Conservation (phyloP, 2,797 vertebrate genomes). For the Ispidina lecontei region DNA sequence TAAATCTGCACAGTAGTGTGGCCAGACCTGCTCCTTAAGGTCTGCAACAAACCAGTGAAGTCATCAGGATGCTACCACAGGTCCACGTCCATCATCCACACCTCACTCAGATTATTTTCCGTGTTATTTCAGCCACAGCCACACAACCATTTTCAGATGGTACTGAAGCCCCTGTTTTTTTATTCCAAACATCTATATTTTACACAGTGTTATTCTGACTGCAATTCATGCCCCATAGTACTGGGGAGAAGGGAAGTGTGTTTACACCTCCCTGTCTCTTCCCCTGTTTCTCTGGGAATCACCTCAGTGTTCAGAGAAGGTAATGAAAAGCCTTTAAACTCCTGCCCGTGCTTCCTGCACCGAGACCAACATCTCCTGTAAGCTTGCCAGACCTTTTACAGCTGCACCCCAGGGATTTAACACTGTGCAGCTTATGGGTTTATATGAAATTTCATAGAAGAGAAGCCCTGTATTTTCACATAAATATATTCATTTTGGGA, state of each 20-base stretch:
- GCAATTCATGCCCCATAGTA: fast-evolving
- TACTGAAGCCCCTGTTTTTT: neutral
- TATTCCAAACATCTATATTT: neutral
- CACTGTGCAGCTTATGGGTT: neutral
- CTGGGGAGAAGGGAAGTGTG: neutral
- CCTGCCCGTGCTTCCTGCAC: neutral
- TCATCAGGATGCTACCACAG: neutral
- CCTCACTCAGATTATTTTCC: neutral
- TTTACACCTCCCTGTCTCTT: neutral
- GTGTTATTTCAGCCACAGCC: neutral
- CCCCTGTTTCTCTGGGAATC: neutral
- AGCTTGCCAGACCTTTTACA: constrained; percentile 30
- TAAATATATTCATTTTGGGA: constrained; percentile 45
- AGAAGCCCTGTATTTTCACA: constrained; percentile 1
- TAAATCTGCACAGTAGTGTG: neutral
- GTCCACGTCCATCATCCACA: neutral
- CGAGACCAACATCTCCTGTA: constrained; percentile 8
- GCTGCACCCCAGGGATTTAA: neutral
- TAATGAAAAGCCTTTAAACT: neutral
- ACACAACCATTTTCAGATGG: neutral
- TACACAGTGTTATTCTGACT: neutral
- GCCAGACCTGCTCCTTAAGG: neutral
- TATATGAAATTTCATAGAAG: neutral
- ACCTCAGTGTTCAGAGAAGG: neutral
- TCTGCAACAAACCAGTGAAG: neutral